phyloP scores from a whole-genome alignment of 2,113 vertebrate genomes.

The Podilymbus podiceps region DNA sequence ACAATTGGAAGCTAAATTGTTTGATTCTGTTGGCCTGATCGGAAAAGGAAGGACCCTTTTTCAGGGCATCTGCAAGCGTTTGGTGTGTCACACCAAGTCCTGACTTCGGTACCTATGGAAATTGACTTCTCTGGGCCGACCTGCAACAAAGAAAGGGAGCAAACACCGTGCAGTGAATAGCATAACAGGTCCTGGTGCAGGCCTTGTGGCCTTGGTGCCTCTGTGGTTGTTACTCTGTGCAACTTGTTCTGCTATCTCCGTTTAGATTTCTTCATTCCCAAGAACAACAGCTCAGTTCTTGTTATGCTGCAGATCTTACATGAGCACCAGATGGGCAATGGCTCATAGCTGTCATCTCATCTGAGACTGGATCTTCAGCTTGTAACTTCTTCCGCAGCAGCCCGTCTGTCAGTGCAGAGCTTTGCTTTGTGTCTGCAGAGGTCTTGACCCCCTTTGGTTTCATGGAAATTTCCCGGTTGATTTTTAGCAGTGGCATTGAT shows the following conservation, averaged over 20 bases:
- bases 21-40: not conserved
- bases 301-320: not conserved
- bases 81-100: not conserved
- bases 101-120: not conserved
- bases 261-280: not conserved
- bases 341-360: not conserved
- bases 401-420: not conserved
- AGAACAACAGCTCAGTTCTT: not conserved
- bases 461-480: not conserved
- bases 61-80: not conserved
- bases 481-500: not conserved
- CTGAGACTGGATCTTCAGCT: not conserved
- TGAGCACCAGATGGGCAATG: not conserved
- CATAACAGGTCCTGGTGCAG: not conserved
- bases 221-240: not conserved
- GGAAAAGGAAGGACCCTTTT: not conserved
- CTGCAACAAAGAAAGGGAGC: not conserved
- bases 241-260: not conserved
- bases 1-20: not conserved
- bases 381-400: not conserved
- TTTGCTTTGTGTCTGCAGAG: not conserved
- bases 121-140: not conserved
- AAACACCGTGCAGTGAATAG: fast-evolving
- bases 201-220: not conserved
- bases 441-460: not conserved